Evolutionary conservation across 2,888 invertebrate species (phyloP).

Genomic region (Dynastes tityus): DNA sequence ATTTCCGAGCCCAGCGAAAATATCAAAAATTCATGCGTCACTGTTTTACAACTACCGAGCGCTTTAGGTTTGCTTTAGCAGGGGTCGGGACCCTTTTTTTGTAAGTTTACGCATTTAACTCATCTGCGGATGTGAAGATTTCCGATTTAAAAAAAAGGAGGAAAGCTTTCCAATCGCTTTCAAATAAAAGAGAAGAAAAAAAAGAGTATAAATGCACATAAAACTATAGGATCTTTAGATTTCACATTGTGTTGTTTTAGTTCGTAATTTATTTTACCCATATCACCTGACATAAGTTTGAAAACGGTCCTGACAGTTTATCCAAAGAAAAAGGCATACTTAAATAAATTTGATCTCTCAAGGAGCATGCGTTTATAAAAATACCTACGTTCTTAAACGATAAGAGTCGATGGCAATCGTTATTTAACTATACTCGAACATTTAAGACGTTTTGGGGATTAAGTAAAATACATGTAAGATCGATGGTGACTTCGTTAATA

Average conservation of each 20-base stretch:
- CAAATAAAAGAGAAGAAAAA: constrained; percentile 39
- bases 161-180: background rate
- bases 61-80: background rate
- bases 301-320: constrained; percentile 41
- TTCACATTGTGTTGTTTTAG: constrained; percentile 40
- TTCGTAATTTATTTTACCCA: constrained; percentile 42
- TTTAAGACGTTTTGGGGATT: no score
- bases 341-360: constrained; percentile 36
- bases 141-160: background rate
- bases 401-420: no score
- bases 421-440: no score
- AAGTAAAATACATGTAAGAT: no score
- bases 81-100: background rate
- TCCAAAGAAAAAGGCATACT: constrained; percentile 16
- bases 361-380: constrained; percentile 27
- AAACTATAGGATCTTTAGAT: constrained; percentile 46
- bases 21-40: background rate
- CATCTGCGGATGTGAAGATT: background rate
- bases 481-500: no score
- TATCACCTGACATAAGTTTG: constrained; percentile 33
- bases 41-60: constrained; percentile 1
- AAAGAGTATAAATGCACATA: constrained; percentile 54
- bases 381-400: background rate
- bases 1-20: background rate
- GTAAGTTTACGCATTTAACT: background rate